Percentiles rank a stretch among this genome's conserved stretches.
Evolutionary conservation across 2,888 invertebrate genomes (phyloP).

Genomic region (Actias luna): DNA sequence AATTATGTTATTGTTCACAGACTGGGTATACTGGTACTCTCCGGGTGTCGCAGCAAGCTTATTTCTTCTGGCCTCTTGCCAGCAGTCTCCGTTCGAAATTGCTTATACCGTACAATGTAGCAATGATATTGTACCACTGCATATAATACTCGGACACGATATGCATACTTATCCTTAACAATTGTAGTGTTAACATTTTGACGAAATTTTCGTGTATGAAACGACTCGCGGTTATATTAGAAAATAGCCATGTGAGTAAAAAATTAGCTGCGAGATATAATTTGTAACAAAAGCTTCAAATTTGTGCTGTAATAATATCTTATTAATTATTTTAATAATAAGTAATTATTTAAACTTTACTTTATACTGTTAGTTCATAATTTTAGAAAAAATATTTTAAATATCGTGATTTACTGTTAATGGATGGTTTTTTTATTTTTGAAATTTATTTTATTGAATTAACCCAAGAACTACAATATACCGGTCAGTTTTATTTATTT

Average conservation of each 20-base stretch:
- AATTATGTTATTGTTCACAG: conserved; percentile 51
- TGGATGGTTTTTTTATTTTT: no score
- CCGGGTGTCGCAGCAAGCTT: conserved; percentile 70
- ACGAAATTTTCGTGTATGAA: neutral
- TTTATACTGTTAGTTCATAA: no score
- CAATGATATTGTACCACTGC: conserved; percentile 65
- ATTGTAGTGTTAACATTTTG: neutral
- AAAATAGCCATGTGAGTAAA: neutral
- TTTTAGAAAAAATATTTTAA: no score
- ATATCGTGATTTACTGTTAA: no score
- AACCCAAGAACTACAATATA: no score
- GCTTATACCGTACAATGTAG: conserved; percentile 71
- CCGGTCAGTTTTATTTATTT: no score
- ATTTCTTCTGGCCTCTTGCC: conserved; percentile 75
- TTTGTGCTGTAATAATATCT: no score
- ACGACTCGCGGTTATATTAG: neutral
- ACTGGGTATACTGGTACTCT: conserved; percentile 63
- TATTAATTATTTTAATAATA: no score
- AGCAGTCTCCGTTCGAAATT: conserved; percentile 69
- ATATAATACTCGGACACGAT: conserved; percentile 55
- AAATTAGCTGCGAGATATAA: neutral
- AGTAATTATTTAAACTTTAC: no score
- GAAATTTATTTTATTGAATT: no score
- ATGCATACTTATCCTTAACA: conserved; percentile 28
- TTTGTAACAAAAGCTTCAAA: no score